Base-by-base conservation (phyloP, 2,888 invertebrate genomes). In the Fragum whitleyi region DNA sequence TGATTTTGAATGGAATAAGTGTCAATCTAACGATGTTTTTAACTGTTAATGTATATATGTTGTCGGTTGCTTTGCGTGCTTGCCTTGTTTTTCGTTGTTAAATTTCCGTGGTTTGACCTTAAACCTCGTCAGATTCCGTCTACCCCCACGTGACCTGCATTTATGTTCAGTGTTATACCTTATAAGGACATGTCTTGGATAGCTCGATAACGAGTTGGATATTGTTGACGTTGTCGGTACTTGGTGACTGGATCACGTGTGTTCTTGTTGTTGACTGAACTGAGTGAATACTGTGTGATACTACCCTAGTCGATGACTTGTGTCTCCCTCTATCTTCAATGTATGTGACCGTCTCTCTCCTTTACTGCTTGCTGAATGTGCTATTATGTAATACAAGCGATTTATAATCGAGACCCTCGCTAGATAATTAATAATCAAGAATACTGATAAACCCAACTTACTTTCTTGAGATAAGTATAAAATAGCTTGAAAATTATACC, bases 131-230 rank as follows among this genome's bases (percentile, higher is more conserved):
- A 61, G 61, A 61, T 32, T 32, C 61, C 61, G 61, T 61, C 11
- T 61, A 9, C 16, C 28, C 61, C 29, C 29, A 32, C 32, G 32
- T 61, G 61, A 32, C 61, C 61, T 61, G 61, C 61, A 32, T 61
- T 19, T 32, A 61, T 61, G 61, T 61, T 61, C n/a, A 7, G n/a
- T 61, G 61, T 32, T 14, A 23, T 9, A 3, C 57, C 57, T 23
- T 26, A 14, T 57, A 26, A 21, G 57, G 21, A 57, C 57, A 57
- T 14, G 47, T 47, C 14, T 36, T 47, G 47, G 47, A 47, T 16
- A 14, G 16, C 47, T n/a, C 47, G 47, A 36, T 36, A 36, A 6
- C 32, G 47, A 47, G n/a, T 47, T 47, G 47, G 14, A 47, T 47
- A 47, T 47, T 47, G 47, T 47, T 5, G 47, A 14, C 5, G n/a